Evolutionary conservation across 2,113 vertebrate genomes (phyloP), one percentile per base, ranked within the genome.

Genomic region (Hypocryptadius cinnamomeus): DNA sequence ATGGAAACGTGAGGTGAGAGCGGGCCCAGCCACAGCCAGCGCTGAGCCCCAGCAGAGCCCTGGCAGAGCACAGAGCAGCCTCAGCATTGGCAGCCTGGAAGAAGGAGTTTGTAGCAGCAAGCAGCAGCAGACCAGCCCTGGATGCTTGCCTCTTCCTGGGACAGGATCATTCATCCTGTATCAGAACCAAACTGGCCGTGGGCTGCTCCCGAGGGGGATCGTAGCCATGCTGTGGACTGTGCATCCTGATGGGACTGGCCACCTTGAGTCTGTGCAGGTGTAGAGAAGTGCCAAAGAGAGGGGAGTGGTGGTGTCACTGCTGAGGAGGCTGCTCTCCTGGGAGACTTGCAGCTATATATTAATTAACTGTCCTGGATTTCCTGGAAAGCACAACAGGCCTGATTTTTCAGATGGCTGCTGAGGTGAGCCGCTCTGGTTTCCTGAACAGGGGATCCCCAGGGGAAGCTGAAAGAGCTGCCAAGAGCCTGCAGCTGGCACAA

Each of bases 1-100:
- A 13, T 64, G 48, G 53, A 48, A 60, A 22, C 0, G 0, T 28
- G n/a, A 73, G 23, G 6, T 9, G 35, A 47, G 65, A 60, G 70
- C 0, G 0, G 51, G 63, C 39, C 31, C 45, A 6, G 66, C n/a
- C 23, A 28, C 0, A 0, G 6, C 28, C 12, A 6, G n/a, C 1
- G 1, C 50, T 56, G 59, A 64, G 50, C n/a, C 50, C 28, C 59
- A 47, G 28, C n/a, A 65, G 33, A 71, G 31, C 47, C 8, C 20
- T 31, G 37, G 15, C 21, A 61, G 40, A 85, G n/a, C 70, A 24
- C 24, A 47, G 19, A 57, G 35, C 60, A 65, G 24, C 60, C 50
- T 48, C 35, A 57, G 60, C n/a, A 16, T 3, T 40, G 0, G 0
- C 30, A 74, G 35, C 79, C 39, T 28, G 45, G n/a, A 50, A 28